Evolutionary conservation across 2,113 vertebrate genomes (phyloP).

Genomic region (Dipodomys ordii): DNA sequence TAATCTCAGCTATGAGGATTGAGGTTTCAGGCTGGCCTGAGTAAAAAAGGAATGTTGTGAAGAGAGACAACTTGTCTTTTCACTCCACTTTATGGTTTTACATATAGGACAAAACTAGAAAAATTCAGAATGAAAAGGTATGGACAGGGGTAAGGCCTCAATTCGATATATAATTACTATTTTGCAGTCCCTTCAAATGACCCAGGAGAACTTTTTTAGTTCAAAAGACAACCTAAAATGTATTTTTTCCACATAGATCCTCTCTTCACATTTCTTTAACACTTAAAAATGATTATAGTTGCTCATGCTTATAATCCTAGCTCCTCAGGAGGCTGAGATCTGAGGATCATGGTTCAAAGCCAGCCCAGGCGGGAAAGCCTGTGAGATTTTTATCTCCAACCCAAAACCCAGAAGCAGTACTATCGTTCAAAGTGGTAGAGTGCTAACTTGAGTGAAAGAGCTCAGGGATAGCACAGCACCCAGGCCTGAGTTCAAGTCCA

Average conservation of each 20-base stretch:
- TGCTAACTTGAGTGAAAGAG: no score
- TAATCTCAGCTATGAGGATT: background rate
- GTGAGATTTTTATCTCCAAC: no score
- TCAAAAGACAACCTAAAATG: background rate
- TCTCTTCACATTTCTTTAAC: background rate
- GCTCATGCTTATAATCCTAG: no score
- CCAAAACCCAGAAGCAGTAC: no score
- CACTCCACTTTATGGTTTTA: background rate
- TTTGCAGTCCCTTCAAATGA: background rate
- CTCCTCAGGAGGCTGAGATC: no score
- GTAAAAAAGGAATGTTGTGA: background rate
- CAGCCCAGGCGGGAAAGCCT: no score
- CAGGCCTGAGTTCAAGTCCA: no score
- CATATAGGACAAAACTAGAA: background rate
- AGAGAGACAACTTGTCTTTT: background rate
- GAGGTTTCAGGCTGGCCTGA: no score
- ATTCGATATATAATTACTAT: background rate
- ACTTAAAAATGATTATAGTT: background rate
- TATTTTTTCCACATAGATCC: background rate
- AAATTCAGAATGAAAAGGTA: background rate
- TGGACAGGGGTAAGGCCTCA: background rate
- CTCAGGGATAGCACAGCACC: no score
- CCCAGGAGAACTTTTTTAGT: background rate
- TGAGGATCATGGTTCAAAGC: no score
- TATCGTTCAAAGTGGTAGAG: no score